These are phyloP conservation scores for Epistrophella euchroma DNA, from an alignment of 2,888 invertebrate species.

Conservation along the genomic window DNA sequence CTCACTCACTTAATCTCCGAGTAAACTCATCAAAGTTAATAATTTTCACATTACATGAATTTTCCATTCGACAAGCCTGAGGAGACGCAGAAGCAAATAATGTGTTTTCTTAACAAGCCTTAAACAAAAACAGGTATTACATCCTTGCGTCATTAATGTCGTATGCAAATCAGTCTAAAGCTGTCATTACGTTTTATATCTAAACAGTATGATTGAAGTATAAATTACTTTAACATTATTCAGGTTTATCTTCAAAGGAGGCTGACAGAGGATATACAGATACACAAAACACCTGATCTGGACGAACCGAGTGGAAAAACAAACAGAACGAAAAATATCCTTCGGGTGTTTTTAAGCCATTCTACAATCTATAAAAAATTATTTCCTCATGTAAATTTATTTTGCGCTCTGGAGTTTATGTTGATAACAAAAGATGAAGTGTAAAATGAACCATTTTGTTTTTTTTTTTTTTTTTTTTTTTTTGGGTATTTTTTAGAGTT, in stretches of 20 bases:
- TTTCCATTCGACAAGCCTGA: constrained; percentile 49
- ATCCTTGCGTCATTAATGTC: constrained; percentile 67
- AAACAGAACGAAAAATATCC: constrained; percentile 23
- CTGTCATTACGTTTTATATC: constrained; percentile 64
- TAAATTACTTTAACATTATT: constrained; percentile 47
- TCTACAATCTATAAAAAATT: constrained; percentile 18
- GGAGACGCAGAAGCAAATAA: constrained; percentile 30
- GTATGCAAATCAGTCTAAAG: constrained; percentile 70
- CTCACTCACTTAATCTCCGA: constrained; percentile 4
- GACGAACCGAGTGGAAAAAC: constrained; percentile 6
- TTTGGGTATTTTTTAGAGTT: background rate
- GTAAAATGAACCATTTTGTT: constrained; percentile 1
- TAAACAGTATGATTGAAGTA: constrained; percentile 30
- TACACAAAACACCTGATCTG: constrained; percentile 4
- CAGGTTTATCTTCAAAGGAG: constrained; percentile 31
- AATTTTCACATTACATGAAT: constrained; percentile 66
- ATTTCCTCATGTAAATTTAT: constrained; percentile 23
- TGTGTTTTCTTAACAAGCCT: constrained; percentile 46
- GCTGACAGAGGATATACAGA: background rate
- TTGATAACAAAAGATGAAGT: constrained; percentile 33
- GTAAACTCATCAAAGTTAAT: constrained; percentile 64
- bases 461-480: background rate
- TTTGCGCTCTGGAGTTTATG: background rate
- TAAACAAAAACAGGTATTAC: constrained; percentile 53
- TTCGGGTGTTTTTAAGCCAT: constrained; percentile 27